Conservation (phyloP, 2,888 invertebrate species). For the Rosalia funebris region DNA sequence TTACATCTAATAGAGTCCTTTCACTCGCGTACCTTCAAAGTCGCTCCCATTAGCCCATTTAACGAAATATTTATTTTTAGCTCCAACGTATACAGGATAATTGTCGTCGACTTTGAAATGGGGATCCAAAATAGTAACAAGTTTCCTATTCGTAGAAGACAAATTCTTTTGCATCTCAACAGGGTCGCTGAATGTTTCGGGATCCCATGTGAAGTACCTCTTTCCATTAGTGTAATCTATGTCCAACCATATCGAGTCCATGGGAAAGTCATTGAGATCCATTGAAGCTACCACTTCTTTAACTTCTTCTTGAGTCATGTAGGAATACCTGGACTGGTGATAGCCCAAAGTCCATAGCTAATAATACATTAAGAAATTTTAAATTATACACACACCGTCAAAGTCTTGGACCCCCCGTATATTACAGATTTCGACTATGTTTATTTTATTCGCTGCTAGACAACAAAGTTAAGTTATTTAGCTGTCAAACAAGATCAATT, state of each 20-base stretch:
- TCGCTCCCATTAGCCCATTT: slow-evolving; percentile 35
- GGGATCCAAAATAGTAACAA: slow-evolving; percentile 95
- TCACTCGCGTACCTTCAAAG: slow-evolving; percentile 35
- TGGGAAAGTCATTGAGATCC: slow-evolving; percentile 89
- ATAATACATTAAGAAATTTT: neutral
- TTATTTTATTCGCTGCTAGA: too few species aligned
- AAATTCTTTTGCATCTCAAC: slow-evolving; percentile 87
- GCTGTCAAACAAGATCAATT: too few species aligned
- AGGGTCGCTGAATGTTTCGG: slow-evolving; percentile 75
- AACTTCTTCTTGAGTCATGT: slow-evolving; percentile 94
- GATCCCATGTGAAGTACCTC: slow-evolving; percentile 95
- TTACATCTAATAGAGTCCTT: too few species aligned
- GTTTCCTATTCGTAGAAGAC: slow-evolving; percentile 84
- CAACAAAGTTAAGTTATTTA: too few species aligned
- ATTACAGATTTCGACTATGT: too few species aligned
- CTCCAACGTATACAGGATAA: slow-evolving; percentile 89
- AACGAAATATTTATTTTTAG: slow-evolving; percentile 62
- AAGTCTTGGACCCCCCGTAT: too few species aligned
- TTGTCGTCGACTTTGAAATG: slow-evolving; percentile 91
- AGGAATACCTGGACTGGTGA: slow-evolving; percentile 42
- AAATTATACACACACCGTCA: too few species aligned
- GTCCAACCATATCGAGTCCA: slow-evolving; percentile 96
- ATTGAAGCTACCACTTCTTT: slow-evolving; percentile 81
- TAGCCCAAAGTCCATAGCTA: slow-evolving; percentile 43
- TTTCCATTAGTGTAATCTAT: slow-evolving; percentile 97